Percentiles rank a stretch among this genome's conserved stretches.
These are phyloP conservation scores for Chiloscyllium plagiosum DNA, from an alignment of 2,113 vertebrate species.

Conservation along the genomic window DNA sequence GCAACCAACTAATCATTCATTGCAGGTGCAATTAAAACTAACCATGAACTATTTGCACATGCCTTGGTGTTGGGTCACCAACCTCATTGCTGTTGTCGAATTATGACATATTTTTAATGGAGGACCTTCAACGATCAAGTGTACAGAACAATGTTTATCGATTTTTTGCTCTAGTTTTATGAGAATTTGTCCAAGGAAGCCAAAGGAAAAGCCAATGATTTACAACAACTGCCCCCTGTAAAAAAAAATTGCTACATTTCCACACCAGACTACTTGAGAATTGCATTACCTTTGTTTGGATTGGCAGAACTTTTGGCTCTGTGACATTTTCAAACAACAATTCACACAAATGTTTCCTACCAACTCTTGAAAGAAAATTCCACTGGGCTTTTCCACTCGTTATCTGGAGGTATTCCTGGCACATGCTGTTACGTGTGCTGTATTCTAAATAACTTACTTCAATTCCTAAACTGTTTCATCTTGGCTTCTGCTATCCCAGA, in stretches of 20 bases:
- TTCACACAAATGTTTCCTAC: background rate
- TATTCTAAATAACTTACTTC: background rate
- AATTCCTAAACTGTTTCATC: conserved; percentile 20
- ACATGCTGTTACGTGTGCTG: background rate
- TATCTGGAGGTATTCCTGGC: conserved; percentile 7
- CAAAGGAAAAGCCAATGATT: background rate
- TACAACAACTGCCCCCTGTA: background rate
- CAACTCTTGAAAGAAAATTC: conserved; percentile 16
- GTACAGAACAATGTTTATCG: background rate
- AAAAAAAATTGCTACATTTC: background rate
- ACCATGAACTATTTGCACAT: no score
- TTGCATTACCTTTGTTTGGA: background rate
- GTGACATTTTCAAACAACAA: conserved; percentile 15
- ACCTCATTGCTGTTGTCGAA: background rate
- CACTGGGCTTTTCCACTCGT: background rate
- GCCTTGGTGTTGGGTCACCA: background rate
- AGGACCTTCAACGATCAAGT: no score
- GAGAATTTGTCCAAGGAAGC: background rate
- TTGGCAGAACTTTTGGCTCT: background rate
- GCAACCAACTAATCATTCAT: background rate
- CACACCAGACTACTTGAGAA: background rate
- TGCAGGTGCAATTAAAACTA: background rate
- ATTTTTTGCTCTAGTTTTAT: background rate
- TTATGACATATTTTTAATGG: background rate
- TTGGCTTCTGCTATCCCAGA: background rate